phyloP scores from a whole-genome alignment of 2,888 invertebrate species.

The Hololepta plana region DNA sequence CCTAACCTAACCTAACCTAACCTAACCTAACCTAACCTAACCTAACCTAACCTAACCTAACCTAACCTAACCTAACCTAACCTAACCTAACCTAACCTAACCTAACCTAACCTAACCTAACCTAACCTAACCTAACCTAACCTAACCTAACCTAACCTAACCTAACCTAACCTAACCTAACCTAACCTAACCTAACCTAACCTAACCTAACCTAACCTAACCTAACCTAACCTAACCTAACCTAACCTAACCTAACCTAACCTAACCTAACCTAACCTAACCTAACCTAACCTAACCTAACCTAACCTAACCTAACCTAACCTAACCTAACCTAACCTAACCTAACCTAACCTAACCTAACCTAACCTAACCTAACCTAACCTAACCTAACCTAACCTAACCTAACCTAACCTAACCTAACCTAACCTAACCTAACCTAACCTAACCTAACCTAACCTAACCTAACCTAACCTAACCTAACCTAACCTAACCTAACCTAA shows the following conservation, averaged over 20 bases:
- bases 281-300: slow-evolving; percentile 7
- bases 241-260: slow-evolving; percentile 6
- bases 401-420: slow-evolving; percentile 10
- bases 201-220: slow-evolving; percentile 9
- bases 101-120: slow-evolving; percentile 6
- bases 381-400: slow-evolving; percentile 6
- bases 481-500: too few species aligned
- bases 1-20: slow-evolving; percentile 10
- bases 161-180: slow-evolving; percentile 8
- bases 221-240: slow-evolving; percentile 8
- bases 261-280: slow-evolving; percentile 7
- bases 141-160: slow-evolving; percentile 8
- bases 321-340: slow-evolving; percentile 8
- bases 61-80: slow-evolving; percentile 7
- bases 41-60: slow-evolving; percentile 9
- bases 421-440: too few species aligned
- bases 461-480: too few species aligned
- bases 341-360: too few species aligned
- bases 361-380: slow-evolving; percentile 7
- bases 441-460: too few species aligned
- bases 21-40: slow-evolving; percentile 7
- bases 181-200: slow-evolving; percentile 9
- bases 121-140: slow-evolving; percentile 7
- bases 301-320: slow-evolving; percentile 7
- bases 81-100: slow-evolving; percentile 8